Conservation (phyloP, 1,140 invertebrate species). For the Drosophila guanche region DNA sequence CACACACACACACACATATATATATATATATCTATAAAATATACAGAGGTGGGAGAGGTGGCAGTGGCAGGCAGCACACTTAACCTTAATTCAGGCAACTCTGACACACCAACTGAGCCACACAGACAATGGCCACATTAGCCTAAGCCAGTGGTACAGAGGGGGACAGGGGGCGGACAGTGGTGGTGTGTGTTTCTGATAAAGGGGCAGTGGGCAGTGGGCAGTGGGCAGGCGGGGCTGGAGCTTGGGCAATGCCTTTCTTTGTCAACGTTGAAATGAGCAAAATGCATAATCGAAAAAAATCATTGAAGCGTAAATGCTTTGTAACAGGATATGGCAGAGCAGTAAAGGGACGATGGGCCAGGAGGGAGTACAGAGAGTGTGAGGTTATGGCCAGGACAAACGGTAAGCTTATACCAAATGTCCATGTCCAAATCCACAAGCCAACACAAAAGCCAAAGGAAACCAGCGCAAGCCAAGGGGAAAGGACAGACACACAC, state of each 20-base stretch:
- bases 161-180: neutral
- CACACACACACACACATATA: neutral
- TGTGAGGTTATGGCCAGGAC: neutral
- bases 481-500: slow-evolving; percentile 10
- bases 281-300: slow-evolving; percentile 79
- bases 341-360: neutral
- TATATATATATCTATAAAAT: neutral
- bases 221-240: neutral
- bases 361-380: neutral
- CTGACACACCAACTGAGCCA: slow-evolving; percentile 46
- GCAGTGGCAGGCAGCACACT: slow-evolving; percentile 47
- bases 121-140: slow-evolving; percentile 61
- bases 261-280: slow-evolving; percentile 77
- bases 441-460: slow-evolving; percentile 33
- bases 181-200: neutral
- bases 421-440: slow-evolving; percentile 24
- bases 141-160: slow-evolving; percentile 53
- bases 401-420: slow-evolving; percentile 13
- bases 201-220: neutral
- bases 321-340: slow-evolving; percentile 73
- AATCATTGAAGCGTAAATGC: slow-evolving; percentile 76
- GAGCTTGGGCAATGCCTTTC: neutral
- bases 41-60: too few species aligned
- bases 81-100: slow-evolving; percentile 67
- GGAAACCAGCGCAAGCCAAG: slow-evolving; percentile 6